Evolutionary conservation across 2,113 vertebrate species (phyloP), one percentile per base, ranked within the genome.

Genomic region (Enhydra lutris): DNA sequence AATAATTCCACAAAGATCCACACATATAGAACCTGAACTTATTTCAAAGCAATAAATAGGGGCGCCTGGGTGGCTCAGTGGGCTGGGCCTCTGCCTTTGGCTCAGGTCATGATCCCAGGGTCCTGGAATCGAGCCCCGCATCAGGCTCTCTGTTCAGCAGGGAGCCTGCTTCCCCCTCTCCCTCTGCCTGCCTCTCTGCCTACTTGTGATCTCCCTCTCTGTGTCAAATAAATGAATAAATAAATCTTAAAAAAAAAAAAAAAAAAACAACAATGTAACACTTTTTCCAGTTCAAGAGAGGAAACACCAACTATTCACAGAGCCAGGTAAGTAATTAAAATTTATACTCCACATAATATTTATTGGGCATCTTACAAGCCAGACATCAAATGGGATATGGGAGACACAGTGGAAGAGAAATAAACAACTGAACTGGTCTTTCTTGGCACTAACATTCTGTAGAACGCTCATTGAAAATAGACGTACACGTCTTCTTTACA

Each of bases 261-360:
- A 4, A 52, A 15, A 52, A 15, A 4, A 52, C 4, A 52, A 15
- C 11, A 61, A 61, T 36, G 20, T 39, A 65, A 93, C 24, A 76
- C 26, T 69, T 69, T 69, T 69, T 57, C 83, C 31, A 69, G 26
- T 79, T 79, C 55, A 94, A 94, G 55, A 74, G 29, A 76, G 26
- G 52, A 12, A 83, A 71, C 18, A 83, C 57, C 76, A 78, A 52
- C 74, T 94, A 79, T n/a, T 74, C 36, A 57, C n/a, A 76, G 73
- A 82, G 36, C 11, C 3, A 88, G 55, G 13, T 55, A 82, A 95
- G 17, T 71, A 83, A 83, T 76, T 26, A 84, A 94, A 87, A 94
- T 45, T 42, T 65, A 96, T 21, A 89, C 17, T 3, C 50, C n/a
- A 65, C 6, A 23, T 52, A 73, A 74, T 95, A 88, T 17, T 26